These are phyloP conservation scores for Macaria liturata DNA, from an alignment of 2,888 invertebrate genomes.

Conservation along the genomic window DNA sequence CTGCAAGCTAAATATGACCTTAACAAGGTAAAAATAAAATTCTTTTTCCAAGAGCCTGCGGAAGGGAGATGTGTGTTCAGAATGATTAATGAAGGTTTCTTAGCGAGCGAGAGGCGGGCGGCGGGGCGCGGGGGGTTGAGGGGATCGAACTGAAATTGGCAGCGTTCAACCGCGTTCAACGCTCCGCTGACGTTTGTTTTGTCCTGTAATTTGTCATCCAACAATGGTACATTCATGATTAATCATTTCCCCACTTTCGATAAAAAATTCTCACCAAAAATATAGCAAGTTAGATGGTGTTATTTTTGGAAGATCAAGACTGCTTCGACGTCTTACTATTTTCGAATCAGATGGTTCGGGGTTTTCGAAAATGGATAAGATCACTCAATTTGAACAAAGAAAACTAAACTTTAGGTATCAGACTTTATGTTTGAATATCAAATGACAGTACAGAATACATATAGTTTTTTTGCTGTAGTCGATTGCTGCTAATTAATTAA, in stretches of 20 bases:
- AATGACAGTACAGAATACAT: conserved; percentile 25
- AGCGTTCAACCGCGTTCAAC: conserved; percentile 59
- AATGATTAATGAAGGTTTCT: conserved; percentile 73
- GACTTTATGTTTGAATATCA: conserved; percentile 43
- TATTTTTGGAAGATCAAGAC: conserved; percentile 41
- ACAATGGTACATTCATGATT: conserved; percentile 40
- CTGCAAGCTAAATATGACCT: conserved; percentile 51
- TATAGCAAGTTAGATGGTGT: conserved; percentile 8
- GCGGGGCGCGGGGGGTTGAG: conserved; percentile 42
- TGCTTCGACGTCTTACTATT: conserved; percentile 36
- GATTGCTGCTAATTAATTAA: conserved; percentile 53
- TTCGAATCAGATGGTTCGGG: conserved; percentile 35
- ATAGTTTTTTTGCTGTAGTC: conserved; percentile 20
- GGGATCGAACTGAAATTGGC: conserved; percentile 78
- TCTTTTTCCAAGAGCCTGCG: conserved; percentile 49
- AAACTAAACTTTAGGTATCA: conserved; percentile 42
- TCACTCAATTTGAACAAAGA: conserved; percentile 31
- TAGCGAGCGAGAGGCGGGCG: conserved; percentile 53
- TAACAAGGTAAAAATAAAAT: conserved; percentile 51
- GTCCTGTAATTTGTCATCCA: conserved; percentile 56
- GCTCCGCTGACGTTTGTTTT: conserved; percentile 57
- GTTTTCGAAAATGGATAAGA: conserved; percentile 56
- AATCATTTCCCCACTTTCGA: conserved; percentile 35
- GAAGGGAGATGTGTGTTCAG: conserved; percentile 54
- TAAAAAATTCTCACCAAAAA: conserved; percentile 11